Conservation (phyloP, 2,888 invertebrate species). For the Sinohyriopsis cumingii region DNA sequence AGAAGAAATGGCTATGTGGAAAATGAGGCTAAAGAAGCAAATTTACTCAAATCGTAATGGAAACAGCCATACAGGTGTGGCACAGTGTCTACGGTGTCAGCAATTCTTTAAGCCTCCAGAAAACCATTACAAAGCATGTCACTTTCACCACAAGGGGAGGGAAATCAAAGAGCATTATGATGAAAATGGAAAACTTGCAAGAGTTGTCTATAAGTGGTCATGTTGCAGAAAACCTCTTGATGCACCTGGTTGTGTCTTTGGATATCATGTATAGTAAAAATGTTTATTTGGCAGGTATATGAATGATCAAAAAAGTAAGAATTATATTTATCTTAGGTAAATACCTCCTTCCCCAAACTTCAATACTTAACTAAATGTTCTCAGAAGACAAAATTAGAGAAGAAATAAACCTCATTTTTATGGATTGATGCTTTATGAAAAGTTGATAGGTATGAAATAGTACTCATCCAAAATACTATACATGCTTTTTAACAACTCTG, state of each 20-base stretch:
- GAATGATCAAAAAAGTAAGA: neutral
- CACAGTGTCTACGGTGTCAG: slow-evolving; percentile 61
- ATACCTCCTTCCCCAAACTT: too few relatives aligned
- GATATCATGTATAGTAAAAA: slow-evolving; percentile 50
- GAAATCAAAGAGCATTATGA: slow-evolving; percentile 59
- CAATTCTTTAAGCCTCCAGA: slow-evolving; percentile 54
- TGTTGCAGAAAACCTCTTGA: slow-evolving; percentile 59
- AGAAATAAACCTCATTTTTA: too few relatives aligned
- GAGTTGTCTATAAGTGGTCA: slow-evolving; percentile 60
- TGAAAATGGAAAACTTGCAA: slow-evolving; percentile 45
- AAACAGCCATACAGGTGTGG: slow-evolving; percentile 40
- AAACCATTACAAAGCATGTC: slow-evolving; percentile 56
- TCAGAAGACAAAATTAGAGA: too few relatives aligned
- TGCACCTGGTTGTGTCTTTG: slow-evolving; percentile 55
- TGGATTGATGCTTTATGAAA: too few relatives aligned
- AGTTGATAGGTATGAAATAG: too few relatives aligned
- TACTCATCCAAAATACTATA: too few relatives aligned
- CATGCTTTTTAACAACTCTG: too few relatives aligned
- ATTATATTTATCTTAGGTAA: neutral
- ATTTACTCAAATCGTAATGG: slow-evolving; percentile 38
- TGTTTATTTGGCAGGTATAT: neutral
- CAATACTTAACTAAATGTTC: too few relatives aligned
- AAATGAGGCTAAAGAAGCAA: slow-evolving; percentile 44
- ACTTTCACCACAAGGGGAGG: slow-evolving; percentile 58
- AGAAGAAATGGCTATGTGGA: slow-evolving; percentile 49